Base-by-base conservation (phyloP, 2,888 invertebrate genomes). In the Punctoribates punctum region DNA sequence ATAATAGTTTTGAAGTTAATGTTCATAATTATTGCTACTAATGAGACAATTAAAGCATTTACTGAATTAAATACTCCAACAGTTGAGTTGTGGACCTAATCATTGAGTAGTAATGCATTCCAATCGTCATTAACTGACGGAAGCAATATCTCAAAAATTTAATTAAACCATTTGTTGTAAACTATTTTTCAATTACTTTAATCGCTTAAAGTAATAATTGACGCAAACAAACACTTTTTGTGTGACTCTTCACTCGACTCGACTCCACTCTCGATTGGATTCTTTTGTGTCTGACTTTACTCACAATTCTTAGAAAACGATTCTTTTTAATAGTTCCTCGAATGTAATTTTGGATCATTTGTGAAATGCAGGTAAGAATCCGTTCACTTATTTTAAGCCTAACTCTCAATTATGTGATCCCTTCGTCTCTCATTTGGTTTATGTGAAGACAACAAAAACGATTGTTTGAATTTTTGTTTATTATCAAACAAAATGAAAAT, bases 1-100 rank as follows among this genome's bases (percentile, higher is more conserved):
- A 54, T 54, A 54, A 54, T 54, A 54, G 54, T n/a, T 17, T 38
- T 11, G 11, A 5, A 34, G 6, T 67, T 67, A 67, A 67, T 67
- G 67, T n/a, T 67, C 11, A 67, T 67, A 38, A 67, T 67, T 67
- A 67, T 67, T 38, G n/a, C 27, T 38, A 34, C 38, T 67, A 67
- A 67, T 67, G 67, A 67, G 67, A 1, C 67, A 67, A 67, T 67
- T 67, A 67, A 60, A 38, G 67, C 67, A 67, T 67, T 67, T 67
- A 67, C 15, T 17, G 38, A 38, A 67, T 67, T 15, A 57, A 67
- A 67, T 34, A 38, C n/a, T 67, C 29, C 5, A 34, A 67, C 20
- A 67, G 67, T 38, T 67, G 38, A 67, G 67, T 67, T 67, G 8
- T 57, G n/a, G 29, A 23, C 23, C 29, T 6, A 20, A 27, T 27